Evolutionary conservation across 2,113 vertebrate genomes (phyloP).

Genomic region (Mus musculus): DNA sequence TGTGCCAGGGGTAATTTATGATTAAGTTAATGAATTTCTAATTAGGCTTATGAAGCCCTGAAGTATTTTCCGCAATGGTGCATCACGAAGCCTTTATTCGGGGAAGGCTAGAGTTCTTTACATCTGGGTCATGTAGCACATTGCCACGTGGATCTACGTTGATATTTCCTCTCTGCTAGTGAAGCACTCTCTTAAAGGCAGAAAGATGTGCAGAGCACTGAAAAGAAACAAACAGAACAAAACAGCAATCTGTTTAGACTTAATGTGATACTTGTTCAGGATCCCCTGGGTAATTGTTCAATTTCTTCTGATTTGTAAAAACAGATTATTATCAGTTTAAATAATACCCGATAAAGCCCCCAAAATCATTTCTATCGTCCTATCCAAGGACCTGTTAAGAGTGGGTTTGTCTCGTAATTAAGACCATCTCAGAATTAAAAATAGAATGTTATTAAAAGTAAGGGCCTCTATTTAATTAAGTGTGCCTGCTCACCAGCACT

Average conservation of each 20-base stretch:
- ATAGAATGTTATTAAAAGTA: constrained; percentile 71
- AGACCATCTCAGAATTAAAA: constrained; percentile 46
- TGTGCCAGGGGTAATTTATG: constrained; percentile 81
- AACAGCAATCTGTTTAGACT: constrained; percentile 41
- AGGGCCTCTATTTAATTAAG: constrained; percentile 70
- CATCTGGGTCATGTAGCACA: constrained; percentile 42
- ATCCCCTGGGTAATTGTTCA: neutral
- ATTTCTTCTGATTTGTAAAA: constrained; percentile 63
- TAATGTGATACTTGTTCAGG: constrained; percentile 23
- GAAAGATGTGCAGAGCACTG: neutral
- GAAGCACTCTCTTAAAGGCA: constrained; percentile 46
- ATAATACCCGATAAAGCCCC: constrained; percentile 40
- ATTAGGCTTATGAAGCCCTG: constrained; percentile 80
- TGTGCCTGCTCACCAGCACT: neutral
- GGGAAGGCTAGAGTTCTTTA: constrained; percentile 32
- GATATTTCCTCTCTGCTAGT: constrained; percentile 27
- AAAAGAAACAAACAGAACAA: rapidly evolving
- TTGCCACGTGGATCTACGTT: neutral
- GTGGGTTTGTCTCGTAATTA: constrained; percentile 55
- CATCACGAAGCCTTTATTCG: constrained; percentile 67
- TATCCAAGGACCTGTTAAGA: constrained; percentile 35
- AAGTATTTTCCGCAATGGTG: constrained; percentile 71
- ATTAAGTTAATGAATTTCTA: constrained; percentile 84
- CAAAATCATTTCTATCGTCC: constrained; percentile 16
- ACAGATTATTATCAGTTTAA: constrained; percentile 19